phyloP scores from a whole-genome alignment of 1,140 invertebrate species.

The Drosophila triauraria region DNA sequence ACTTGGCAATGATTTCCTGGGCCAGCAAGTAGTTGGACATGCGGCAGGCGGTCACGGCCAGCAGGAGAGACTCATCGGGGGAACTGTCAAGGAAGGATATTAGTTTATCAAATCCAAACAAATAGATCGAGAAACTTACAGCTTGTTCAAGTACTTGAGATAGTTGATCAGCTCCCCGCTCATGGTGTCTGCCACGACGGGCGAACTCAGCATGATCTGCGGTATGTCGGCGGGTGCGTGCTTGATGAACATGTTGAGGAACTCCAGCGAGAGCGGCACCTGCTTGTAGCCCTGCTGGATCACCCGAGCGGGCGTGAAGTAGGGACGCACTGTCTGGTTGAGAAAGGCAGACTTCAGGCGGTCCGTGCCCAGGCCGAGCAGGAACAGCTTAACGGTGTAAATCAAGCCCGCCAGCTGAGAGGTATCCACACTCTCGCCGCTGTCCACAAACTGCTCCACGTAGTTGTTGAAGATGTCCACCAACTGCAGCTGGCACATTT shows the following conservation, averaged over 20 bases:
- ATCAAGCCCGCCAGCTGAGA: conserved; percentile 69
- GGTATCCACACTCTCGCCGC: conserved; percentile 33
- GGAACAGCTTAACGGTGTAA: conserved; percentile 77
- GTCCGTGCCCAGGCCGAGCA: conserved; percentile 72
- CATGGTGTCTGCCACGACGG: conserved; percentile 79
- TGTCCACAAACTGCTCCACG: conserved; percentile 45
- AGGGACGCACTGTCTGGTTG: conserved; percentile 70
- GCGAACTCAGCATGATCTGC: conserved; percentile 75
- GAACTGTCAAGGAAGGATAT: conserved; percentile 32
- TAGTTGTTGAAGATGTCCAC: conserved; percentile 81
- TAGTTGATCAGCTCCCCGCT: conserved; percentile 80
- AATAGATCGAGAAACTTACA: conserved; percentile 49
- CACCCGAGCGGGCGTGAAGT: conserved; percentile 68
- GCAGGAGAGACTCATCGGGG: conserved; percentile 71
- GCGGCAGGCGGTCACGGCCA: conserved; percentile 78
- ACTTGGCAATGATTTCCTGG: conserved; percentile 69
- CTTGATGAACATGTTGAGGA: conserved; percentile 82
- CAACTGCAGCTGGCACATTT: conserved; percentile 79
- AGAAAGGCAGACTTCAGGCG: conserved; percentile 71
- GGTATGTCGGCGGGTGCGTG: conserved; percentile 69
- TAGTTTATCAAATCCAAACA: background rate
- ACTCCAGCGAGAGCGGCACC: conserved; percentile 74
- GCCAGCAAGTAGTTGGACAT: conserved; percentile 82
- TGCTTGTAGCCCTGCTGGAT: conserved; percentile 73
- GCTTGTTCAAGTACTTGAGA: conserved; percentile 66